Conservation (phyloP, 2,113 vertebrate genomes). For the Hypanus sabinus region DNA sequence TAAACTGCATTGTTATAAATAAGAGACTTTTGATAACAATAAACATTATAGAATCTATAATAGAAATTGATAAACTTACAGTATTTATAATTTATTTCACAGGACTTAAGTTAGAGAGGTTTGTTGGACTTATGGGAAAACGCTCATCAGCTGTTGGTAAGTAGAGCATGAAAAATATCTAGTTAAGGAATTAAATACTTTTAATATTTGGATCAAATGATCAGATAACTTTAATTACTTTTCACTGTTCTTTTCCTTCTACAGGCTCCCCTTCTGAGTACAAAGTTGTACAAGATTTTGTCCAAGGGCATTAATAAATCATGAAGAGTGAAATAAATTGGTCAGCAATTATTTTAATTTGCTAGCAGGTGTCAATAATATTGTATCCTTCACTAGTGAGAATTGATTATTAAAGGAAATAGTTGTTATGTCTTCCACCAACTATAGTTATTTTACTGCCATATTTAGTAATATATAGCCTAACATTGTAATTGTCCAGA, state of each 20-base stretch:
- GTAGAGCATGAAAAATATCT: conserved; percentile 46
- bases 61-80: neutral
- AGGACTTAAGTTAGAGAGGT: conserved; percentile 79
- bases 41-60: neutral
- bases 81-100: conserved; percentile 46
- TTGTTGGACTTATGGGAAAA: conserved; percentile 88
- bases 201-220: neutral
- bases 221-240: neutral
- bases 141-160: conserved; percentile 81
- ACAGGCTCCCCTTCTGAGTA: conserved; percentile 73
- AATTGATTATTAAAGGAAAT: neutral
- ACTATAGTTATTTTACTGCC: neutral
- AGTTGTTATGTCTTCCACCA: neutral
- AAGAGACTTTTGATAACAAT: neutral
- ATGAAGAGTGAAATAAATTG: conserved; percentile 46
- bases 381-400: neutral
- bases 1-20: neutral
- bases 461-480: neutral
- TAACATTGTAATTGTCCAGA: neutral
- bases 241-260: conserved; percentile 40
- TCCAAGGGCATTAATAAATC: conserved; percentile 69
- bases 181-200: neutral
- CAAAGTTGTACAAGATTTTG: conserved; percentile 68
- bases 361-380: conserved; percentile 46
- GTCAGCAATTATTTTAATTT: conserved; percentile 44